Evolutionary conservation across 2,797 vertebrate species (phyloP).

Genomic region (Acomys russatus): DNA sequence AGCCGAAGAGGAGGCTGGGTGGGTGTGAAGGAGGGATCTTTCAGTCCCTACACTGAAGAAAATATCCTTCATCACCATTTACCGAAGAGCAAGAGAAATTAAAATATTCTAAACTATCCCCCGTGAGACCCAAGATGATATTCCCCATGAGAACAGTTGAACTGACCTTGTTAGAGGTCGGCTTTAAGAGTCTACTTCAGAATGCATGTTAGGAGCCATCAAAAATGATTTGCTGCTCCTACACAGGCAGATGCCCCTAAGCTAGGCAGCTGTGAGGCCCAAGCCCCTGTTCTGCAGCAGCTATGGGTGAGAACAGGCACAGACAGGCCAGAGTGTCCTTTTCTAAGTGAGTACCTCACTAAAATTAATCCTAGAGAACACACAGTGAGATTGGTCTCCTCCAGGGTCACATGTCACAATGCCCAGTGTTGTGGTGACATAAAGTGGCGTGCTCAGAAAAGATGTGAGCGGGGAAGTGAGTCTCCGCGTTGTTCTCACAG

Average conservation of each 20-base stretch:
- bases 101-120: not conserved
- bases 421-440: not conserved
- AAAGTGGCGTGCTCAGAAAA: not conserved
- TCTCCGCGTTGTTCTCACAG: not conserved
- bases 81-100: constrained; percentile 24
- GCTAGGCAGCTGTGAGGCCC: not conserved
- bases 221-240: not conserved
- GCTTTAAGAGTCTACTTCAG: constrained; percentile 33
- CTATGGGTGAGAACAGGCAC: not conserved
- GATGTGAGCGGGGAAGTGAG: not conserved
- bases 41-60: not conserved
- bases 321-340: not conserved
- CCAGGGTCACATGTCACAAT: not conserved
- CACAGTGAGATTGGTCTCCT: not conserved
- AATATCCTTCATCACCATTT: not conserved
- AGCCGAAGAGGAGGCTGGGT: not conserved
- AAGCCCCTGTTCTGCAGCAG: not conserved
- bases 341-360: not conserved
- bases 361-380: not conserved
- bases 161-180: constrained; percentile 14
- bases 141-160: not conserved
- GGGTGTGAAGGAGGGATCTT: not conserved
- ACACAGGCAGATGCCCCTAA: not conserved
- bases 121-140: not conserved
- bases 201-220: not conserved